phyloP scores from a whole-genome alignment of 2,888 invertebrate genomes.

The Synergus gifuensis region DNA sequence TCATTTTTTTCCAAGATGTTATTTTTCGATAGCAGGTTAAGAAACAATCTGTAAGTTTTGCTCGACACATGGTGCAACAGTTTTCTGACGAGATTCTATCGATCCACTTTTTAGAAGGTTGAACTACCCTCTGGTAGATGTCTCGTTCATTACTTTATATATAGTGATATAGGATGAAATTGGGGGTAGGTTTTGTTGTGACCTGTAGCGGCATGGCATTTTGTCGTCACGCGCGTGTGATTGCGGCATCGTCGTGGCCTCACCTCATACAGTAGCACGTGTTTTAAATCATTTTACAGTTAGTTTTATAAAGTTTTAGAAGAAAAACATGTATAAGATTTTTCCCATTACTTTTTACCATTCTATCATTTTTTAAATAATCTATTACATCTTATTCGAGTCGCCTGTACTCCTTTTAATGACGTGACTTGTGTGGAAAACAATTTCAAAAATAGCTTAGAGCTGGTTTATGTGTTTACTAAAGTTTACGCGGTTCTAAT shows the following conservation, averaged over 20 bases:
- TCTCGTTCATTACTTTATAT: slow-evolving; percentile 42
- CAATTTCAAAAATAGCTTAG: slow-evolving; percentile 23
- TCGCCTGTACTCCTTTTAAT: neutral
- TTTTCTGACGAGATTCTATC: neutral
- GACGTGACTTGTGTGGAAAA: neutral
- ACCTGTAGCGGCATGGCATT: slow-evolving; percentile 60
- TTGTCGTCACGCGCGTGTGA: slow-evolving; percentile 62
- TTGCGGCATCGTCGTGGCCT: slow-evolving; percentile 55
- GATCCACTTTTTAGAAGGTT: slow-evolving; percentile 22
- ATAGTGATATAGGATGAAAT: slow-evolving; percentile 59
- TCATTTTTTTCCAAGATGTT: neutral
- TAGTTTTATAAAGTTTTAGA: no score
- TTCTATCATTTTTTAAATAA: neutral
- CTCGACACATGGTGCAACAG: neutral
- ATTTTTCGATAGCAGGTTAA: neutral
- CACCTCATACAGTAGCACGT: neutral
- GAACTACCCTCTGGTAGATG: slow-evolving; percentile 50
- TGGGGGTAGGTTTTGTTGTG: slow-evolving; percentile 61
- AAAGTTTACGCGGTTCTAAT: neutral
- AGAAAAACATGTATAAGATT: neutral
- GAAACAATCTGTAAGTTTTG: neutral
- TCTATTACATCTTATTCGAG: neutral
- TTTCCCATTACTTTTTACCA: neutral
- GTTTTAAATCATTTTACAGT: neutral
- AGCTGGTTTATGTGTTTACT: neutral